A percentile compares a stretch with the other conserved stretches of the same genome.
phyloP scores from a whole-genome alignment of 92 coral and sea anemone genomes.

The Epizoanthus ramosus region DNA sequence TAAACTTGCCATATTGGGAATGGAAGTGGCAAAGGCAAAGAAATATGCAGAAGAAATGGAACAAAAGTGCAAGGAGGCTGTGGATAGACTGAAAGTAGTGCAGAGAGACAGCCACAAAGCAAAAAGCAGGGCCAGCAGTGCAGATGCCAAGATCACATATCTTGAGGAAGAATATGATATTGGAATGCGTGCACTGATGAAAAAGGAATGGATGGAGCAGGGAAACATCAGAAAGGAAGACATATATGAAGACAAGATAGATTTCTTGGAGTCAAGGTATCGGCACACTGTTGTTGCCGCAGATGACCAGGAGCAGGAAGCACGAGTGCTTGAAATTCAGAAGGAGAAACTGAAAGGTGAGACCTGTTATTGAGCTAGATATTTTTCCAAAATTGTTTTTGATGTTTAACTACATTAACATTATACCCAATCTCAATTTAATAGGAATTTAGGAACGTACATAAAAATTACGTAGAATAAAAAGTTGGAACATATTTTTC shows the following conservation, averaged over 20 bases:
- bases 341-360: conserved; percentile 73
- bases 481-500: too few relatives aligned
- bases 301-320: conserved; percentile 55
- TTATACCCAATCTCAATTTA: too few relatives aligned
- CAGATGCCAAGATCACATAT: conserved; percentile 60
- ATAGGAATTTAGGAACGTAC: too few relatives aligned
- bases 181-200: conserved; percentile 53
- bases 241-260: conserved; percentile 66
- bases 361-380: conserved; percentile 1
- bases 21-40: conserved; percentile 61
- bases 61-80: conserved; percentile 59
- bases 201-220: conserved; percentile 63
- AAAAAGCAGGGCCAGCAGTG: conserved; percentile 53
- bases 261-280: conserved; percentile 59
- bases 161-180: conserved; percentile 65
- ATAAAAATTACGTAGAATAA: too few relatives aligned
- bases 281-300: conserved; percentile 57
- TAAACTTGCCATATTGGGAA: conserved; percentile 66
- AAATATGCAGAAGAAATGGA: conserved; percentile 71
- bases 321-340: conserved; percentile 52
- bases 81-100: conserved; percentile 36
- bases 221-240: conserved; percentile 66
- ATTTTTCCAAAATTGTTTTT: background rate
- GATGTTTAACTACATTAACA: too few relatives aligned
- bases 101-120: conserved; percentile 49